Evolutionary conservation across 2,888 invertebrate species (phyloP), one percentile per base, ranked within the genome.

Genomic region (Mythimna lalbum): DNA sequence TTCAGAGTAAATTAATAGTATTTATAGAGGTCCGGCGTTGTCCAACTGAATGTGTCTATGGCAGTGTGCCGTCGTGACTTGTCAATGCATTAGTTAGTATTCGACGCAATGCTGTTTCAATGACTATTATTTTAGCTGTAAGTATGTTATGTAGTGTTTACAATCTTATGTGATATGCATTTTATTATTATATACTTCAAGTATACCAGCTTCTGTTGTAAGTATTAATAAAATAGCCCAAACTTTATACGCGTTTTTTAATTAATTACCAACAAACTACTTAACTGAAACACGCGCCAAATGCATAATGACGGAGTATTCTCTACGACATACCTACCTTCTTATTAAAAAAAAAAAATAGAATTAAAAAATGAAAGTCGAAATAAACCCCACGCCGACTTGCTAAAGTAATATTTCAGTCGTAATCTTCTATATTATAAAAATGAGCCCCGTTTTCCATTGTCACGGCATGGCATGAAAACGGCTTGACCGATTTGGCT

Each of bases 201-300:
- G 95, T 95, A 95, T 96, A 95, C 93, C 94, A 93, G 95, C 95
- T 95, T 95, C 94, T 95, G 95, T 95, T 96, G 94, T 95, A 95
- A 95, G 93, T 92, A 93, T 93, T 91, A 93, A 93, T 93, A 92
- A 85, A 85, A 93, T 88, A 91, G 89, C 87, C 89, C 84, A 87
- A 90, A 87, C 86, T 78, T 73, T 84, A 76, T 1, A 17, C 4
- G 12, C 1, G 52, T 27, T 62, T 61, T 69, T 50, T 50, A 49
- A 10, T 59, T 31, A 1, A 50, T 36, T 33, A 43, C 23, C 17
- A 50, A 31, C 27, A 27, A 27, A 3, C 7, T n/a, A 23, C 3
- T 23, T 36, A 4, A 0, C 7, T 27, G 27, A 27, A 27, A 27
- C 27, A 27, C 33, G 33, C 33, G 33, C 53, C 17, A 2, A 36